Percentiles rank a stretch among this genome's conserved stretches.
Conservation (phyloP, 2,113 vertebrate species). For the Gopherus flavomarginatus region DNA sequence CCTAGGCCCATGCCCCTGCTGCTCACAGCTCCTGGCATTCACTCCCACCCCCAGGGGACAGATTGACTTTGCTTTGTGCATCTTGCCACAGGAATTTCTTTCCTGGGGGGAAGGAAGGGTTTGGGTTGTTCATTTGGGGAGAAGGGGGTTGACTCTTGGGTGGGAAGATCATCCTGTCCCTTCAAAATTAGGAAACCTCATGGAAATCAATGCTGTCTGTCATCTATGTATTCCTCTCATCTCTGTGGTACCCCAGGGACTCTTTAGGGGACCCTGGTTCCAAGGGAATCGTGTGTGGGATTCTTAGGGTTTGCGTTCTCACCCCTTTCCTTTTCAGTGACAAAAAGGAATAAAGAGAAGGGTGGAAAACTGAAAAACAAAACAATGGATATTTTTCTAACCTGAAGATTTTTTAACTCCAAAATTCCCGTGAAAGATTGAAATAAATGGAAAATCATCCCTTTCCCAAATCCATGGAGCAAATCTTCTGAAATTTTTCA, state of each 20-base stretch:
- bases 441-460: not conserved
- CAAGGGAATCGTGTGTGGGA: not conserved
- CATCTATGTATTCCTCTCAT: not conserved
- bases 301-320: not conserved
- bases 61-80: rapidly evolving
- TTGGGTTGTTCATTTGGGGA: rapidly evolving
- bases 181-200: not conserved
- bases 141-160: rapidly evolving
- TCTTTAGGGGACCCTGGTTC: not conserved
- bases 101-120: rapidly evolving
- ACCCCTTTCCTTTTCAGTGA: not conserved
- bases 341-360: not conserved
- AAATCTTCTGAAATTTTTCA: rapidly evolving
- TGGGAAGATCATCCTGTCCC: not conserved
- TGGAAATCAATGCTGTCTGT: not conserved
- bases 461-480: rapidly evolving
- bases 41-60: not conserved
- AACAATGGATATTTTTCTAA: not conserved
- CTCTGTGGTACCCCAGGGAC: not conserved
- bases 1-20: not conserved
- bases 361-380: not conserved
- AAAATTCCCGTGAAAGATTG: not conserved
- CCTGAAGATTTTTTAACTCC: rapidly evolving
- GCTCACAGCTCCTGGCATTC: rapidly evolving
- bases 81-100: not conserved